Conservation (phyloP, 2,888 invertebrate genomes). For the Tipula lateralis region DNA sequence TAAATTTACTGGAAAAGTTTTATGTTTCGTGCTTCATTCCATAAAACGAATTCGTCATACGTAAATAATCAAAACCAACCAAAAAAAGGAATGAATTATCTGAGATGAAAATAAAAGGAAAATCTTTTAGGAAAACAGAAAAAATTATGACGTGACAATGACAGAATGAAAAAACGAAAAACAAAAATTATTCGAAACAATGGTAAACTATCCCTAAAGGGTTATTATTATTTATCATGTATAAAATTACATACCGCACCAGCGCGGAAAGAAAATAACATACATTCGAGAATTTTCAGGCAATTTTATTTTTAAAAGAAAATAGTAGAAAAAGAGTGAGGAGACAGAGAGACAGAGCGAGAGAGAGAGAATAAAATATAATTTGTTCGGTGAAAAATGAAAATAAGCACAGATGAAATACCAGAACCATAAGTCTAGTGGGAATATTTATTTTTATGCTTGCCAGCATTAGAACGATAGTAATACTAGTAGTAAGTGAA, state of each 20-base stretch:
- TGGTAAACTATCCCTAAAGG: slow-evolving; percentile 3
- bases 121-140: neutral
- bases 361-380: neutral
- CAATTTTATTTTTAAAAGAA: neutral
- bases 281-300: neutral
- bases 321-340: too few species aligned
- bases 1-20: neutral
- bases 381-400: neutral
- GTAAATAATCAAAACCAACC: neutral
- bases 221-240: slow-evolving; percentile 19
- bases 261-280: neutral
- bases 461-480: neutral
- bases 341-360: too few species aligned
- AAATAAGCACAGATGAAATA: slow-evolving; percentile 11
- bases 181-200: neutral
- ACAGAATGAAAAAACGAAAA: neutral
- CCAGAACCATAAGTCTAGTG: neutral
- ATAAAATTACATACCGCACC: neutral
- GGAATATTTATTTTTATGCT: slow-evolving; percentile 8
- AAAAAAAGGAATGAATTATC: too few species aligned
- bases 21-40: neutral
- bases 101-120: neutral
- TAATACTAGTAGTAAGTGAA: neutral
- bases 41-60: neutral
- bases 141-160: neutral